Percentiles rank a stretch among this genome's conserved stretches.
Evolutionary conservation across 2,113 vertebrate species (phyloP).

Genomic region (Muntiacus reevesi): DNA sequence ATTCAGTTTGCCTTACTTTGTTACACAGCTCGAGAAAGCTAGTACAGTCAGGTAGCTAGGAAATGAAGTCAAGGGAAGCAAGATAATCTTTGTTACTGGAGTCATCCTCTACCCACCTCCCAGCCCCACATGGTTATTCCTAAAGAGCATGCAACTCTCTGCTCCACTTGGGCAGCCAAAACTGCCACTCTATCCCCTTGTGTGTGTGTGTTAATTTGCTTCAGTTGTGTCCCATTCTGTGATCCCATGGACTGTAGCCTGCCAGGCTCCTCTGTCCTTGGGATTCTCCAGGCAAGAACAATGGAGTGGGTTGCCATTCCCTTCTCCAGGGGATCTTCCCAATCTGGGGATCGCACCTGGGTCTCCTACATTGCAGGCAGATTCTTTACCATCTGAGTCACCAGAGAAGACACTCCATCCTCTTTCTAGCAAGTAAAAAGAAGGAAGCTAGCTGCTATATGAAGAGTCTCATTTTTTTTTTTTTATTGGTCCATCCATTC

Average conservation of each 20-base stretch:
- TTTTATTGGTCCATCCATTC: rapidly evolving
- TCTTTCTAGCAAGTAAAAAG: background rate
- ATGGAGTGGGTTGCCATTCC: background rate
- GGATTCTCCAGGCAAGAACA: background rate
- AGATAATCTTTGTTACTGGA: background rate
- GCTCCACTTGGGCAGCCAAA: background rate
- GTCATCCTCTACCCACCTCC: background rate
- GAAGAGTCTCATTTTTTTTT: background rate
- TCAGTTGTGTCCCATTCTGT: background rate
- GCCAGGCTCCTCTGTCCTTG: background rate
- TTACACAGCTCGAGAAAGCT: background rate
- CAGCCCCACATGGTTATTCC: background rate
- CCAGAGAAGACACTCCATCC: background rate
- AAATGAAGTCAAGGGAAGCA: too few relatives aligned
- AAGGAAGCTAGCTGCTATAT: background rate
- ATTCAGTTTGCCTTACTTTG: background rate
- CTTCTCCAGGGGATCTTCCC: background rate
- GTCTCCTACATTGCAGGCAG: background rate
- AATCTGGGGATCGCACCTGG: background rate
- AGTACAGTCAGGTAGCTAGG: rapidly evolving
- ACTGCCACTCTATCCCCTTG: background rate
- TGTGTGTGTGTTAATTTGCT: background rate
- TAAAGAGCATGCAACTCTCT: background rate
- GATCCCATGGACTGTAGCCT: background rate
- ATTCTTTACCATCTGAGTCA: background rate